Conservation (phyloP, 2,113 vertebrate genomes). For the Prunella himalayana region DNA sequence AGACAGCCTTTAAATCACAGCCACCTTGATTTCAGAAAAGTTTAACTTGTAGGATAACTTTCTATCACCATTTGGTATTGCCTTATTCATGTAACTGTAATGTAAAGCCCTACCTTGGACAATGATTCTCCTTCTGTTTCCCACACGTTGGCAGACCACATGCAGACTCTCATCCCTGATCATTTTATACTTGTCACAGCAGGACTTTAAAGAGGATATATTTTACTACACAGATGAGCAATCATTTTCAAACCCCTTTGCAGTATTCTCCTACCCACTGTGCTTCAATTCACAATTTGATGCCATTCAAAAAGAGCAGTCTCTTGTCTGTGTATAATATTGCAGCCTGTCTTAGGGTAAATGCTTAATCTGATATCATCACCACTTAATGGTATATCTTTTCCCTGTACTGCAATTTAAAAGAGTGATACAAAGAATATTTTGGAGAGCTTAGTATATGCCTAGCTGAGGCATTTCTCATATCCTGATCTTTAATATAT, state of each 20-base stretch:
- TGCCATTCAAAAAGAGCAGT: constrained; percentile 27
- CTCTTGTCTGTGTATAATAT: constrained; percentile 1
- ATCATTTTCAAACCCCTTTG: background rate
- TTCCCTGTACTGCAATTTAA: background rate
- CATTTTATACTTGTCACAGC: constrained; percentile 18
- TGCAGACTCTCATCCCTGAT: background rate
- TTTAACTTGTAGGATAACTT: constrained; percentile 18
- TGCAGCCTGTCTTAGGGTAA: constrained; percentile 1
- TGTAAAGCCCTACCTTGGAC: background rate
- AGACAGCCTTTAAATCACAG: background rate
- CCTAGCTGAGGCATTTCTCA: background rate
- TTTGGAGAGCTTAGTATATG: background rate
- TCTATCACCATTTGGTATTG: constrained; percentile 11
- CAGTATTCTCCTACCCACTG: constrained; percentile 17
- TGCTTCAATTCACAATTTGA: constrained; percentile 35
- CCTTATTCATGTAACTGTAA: background rate
- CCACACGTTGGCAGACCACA: background rate
- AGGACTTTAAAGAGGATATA: constrained; percentile 6
- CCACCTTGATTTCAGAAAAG: background rate
- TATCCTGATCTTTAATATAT: background rate
- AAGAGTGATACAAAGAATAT: constrained; percentile 22
- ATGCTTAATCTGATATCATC: constrained; percentile 34
- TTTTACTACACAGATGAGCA: constrained; percentile 37
- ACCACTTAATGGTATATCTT: background rate
- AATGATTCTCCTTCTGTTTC: constrained; percentile 11